Conservation (phyloP, 1,140 invertebrate species). For the Polypedilum vanderplanki region DNA sequence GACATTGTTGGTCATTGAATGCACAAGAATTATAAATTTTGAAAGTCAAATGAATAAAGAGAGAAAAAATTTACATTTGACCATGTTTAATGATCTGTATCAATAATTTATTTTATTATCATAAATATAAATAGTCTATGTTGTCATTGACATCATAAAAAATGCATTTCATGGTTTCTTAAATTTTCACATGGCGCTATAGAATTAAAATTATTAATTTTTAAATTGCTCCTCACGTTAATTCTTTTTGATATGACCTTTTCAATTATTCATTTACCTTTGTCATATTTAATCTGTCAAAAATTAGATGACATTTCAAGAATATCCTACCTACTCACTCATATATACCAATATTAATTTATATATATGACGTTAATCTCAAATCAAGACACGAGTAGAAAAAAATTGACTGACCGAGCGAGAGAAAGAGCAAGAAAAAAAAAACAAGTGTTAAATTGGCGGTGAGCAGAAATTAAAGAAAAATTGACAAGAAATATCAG, state of each 20-base stretch:
- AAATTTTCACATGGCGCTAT: too few species aligned
- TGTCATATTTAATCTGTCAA: neutral
- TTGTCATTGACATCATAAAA: too few species aligned
- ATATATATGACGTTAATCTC: neutral
- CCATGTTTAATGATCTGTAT: neutral
- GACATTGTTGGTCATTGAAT: too few species aligned
- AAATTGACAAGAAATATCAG: neutral
- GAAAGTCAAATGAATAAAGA: too few species aligned
- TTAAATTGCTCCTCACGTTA: too few species aligned
- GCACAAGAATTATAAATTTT: too few species aligned
- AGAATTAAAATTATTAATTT: too few species aligned
- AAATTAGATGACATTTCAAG: constrained; percentile 6
- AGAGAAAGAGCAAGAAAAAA: neutral
- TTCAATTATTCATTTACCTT: too few species aligned
- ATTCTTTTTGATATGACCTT: too few species aligned
- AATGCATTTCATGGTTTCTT: too few species aligned
- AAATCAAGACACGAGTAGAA: neutral
- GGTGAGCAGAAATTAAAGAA: neutral
- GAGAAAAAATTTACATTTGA: neutral
- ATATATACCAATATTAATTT: neutral
- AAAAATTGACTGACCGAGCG: neutral
- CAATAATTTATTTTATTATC: neutral
- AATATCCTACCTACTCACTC: neutral
- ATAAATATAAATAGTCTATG: too few species aligned
- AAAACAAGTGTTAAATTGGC: constrained; percentile 4